Evolutionary conservation across 2,113 vertebrate genomes (phyloP).

Genomic region (Nothoprocta pentlandii): DNA sequence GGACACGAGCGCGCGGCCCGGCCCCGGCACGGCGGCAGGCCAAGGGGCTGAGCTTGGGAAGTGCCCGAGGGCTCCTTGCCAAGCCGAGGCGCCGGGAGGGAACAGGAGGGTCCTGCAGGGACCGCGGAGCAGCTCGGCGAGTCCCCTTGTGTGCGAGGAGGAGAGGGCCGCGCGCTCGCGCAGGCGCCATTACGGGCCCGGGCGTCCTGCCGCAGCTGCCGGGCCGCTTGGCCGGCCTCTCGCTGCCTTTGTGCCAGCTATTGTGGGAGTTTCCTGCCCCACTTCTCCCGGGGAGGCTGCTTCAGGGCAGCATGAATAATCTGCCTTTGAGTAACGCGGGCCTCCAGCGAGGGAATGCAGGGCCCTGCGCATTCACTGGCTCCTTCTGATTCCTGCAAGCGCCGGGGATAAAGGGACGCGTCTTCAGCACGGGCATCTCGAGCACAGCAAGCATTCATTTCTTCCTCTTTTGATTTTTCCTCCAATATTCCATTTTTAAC

Average conservation of each 20-base stretch:
- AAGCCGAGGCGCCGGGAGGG: too few species aligned
- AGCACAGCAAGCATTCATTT: background rate
- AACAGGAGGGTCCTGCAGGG: too few species aligned
- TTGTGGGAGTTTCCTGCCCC: slow-evolving; percentile 73
- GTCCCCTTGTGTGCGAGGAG: too few species aligned
- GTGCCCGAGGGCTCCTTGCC: too few species aligned
- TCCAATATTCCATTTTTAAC: background rate
- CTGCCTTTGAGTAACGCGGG: slow-evolving; percentile 48
- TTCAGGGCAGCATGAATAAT: slow-evolving; percentile 58
- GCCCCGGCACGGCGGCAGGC: background rate
- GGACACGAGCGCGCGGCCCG: too few species aligned
- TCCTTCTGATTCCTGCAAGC: background rate
- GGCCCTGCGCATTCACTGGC: background rate
- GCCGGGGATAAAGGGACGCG: background rate
- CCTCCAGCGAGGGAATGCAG: slow-evolving; percentile 36
- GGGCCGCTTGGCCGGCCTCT: slow-evolving; percentile 41
- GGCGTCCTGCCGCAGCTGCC: too few species aligned
- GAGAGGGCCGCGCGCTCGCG: too few species aligned
- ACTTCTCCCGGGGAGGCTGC: slow-evolving; percentile 68
- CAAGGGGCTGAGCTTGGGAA: too few species aligned
- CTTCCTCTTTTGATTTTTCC: background rate
- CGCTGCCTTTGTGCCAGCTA: slow-evolving; percentile 21
- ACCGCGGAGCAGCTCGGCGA: too few species aligned
- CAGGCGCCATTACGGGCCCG: too few species aligned
- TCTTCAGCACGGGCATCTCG: background rate